Conservation (phyloP, 1,140 invertebrate genomes). For the Polypedilum vanderplanki region DNA sequence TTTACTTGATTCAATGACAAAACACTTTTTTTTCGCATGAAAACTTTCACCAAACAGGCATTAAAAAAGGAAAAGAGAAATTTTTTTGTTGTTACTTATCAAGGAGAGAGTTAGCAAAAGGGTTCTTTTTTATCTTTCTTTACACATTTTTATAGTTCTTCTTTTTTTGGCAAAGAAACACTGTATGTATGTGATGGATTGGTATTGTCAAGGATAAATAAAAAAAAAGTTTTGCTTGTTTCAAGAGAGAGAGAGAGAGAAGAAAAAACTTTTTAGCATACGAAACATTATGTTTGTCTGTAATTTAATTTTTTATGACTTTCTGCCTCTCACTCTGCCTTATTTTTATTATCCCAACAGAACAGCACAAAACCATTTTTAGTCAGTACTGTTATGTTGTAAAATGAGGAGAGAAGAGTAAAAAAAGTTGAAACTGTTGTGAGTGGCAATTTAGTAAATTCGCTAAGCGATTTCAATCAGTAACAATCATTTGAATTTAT, state of each 20-base stretch:
- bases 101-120: neutral
- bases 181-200: slow-evolving; percentile 28
- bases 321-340: neutral
- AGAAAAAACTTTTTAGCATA: neutral
- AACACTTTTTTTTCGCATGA: slow-evolving; percentile 12
- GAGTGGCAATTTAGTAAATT: neutral
- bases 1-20: slow-evolving; percentile 19
- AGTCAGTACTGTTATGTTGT: too few species aligned
- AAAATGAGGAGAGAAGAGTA: neutral
- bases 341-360: neutral
- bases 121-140: neutral
- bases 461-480: too few species aligned
- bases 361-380: too few species aligned
- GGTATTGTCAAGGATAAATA: slow-evolving; percentile 13
- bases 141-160: slow-evolving; percentile 4
- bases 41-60: slow-evolving; percentile 22
- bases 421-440: neutral
- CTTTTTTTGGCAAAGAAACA: neutral
- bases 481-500: too few species aligned
- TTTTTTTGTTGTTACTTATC: neutral
- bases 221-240: neutral
- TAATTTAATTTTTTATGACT: slow-evolving; percentile 29
- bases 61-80: neutral
- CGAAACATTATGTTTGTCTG: neutral
- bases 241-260: too few species aligned